These are phyloP conservation scores for Plodia interpunctella DNA, from an alignment of 1,140 invertebrate species.

Conservation along the genomic window DNA sequence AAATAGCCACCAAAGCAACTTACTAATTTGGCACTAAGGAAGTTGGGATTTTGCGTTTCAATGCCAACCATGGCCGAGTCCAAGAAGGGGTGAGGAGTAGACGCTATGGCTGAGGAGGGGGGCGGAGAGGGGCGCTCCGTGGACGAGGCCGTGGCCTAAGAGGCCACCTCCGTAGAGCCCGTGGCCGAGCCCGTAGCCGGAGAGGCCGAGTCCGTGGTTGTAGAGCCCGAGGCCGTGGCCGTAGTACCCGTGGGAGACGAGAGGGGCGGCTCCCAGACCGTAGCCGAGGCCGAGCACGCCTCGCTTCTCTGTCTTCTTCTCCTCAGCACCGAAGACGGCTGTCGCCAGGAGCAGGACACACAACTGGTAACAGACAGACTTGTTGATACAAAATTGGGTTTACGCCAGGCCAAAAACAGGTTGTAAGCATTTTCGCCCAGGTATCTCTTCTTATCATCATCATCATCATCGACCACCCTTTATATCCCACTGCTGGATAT, in stretches of 20 bases:
- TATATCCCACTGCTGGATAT: too few relatives aligned
- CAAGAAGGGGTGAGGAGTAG: constrained; percentile 38
- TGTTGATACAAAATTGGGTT: too few relatives aligned
- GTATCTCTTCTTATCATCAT: too few relatives aligned
- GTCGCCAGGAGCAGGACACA: constrained; percentile 47
- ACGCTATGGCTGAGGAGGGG: constrained; percentile 28
- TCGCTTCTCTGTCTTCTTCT: constrained; percentile 68
- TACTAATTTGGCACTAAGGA: constrained; percentile 23
- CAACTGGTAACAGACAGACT: constrained; percentile 36
- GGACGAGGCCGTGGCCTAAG: constrained; percentile 12
- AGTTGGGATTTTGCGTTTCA: constrained; percentile 16
- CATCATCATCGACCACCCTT: too few relatives aligned
- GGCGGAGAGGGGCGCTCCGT: constrained; percentile 18
- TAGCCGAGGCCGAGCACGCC: constrained; percentile 64
- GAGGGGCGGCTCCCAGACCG: constrained; percentile 23
- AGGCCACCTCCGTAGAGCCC: constrained; percentile 9
- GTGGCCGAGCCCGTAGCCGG: constrained; percentile 9
- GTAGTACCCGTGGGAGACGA: constrained; percentile 28
- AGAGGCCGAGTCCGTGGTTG: constrained; percentile 25
- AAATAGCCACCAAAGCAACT: constrained; percentile 12
- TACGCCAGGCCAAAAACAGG: too few relatives aligned
- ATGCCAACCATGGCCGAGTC: constrained; percentile 41
- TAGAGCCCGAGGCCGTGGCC: constrained; percentile 43
- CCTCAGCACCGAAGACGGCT: constrained; percentile 47
- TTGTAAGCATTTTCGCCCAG: too few relatives aligned